Evolutionary conservation across 2,888 invertebrate genomes (phyloP), one percentile per base, ranked within the genome.

Genomic region (Caenorhabditis sinica): DNA sequence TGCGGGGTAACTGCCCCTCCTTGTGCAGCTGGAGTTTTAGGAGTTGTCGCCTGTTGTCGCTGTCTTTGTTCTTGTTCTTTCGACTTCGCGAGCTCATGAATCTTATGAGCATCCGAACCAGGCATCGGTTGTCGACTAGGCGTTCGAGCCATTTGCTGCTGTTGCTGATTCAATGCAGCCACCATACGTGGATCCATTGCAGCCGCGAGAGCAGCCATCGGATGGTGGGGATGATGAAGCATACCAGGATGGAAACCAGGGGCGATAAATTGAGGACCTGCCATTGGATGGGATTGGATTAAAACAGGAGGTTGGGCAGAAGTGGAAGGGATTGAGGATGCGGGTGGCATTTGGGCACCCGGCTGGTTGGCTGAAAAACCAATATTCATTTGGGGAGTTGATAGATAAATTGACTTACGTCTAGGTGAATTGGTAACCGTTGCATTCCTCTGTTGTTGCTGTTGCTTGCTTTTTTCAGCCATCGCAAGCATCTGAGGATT

Each of bases 61-160:
- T 63, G 71, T 17, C 69, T 36, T 40, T 60, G 71, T 45, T 72
- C 72, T 17, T 71, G 65, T 17, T 83, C 75, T 40, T 79, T 79
- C 13, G 71, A 49, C 33, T 72, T 74, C 5, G 83, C 74, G 43
- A 85, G 28, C 25, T 85, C 85, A 53, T 85, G 85, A 28, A 85
- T 85, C n/a, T 85, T 85, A 36, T 85, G 85, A 13, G 77, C 36
- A 17, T 73, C 73, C 9, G 56, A 23, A 17, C n/a, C n/a, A n/a
- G n/a, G n/a, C n/a, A 15, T 45, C 9, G 33, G n/a, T 23, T 84
- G 81, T 25, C 84, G 43, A 30, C 81, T 81, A 28, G 85, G 81
- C n/a, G 81, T 77, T 61, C 81, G 72, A 13, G 81, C 20, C 73
- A 73, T 68, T 56, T 69, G 81, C 23, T 73, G 80, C 69, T 73